Evolutionary conservation across 2,888 invertebrate genomes (phyloP).

Genomic region (Mythimna albipuncta): DNA sequence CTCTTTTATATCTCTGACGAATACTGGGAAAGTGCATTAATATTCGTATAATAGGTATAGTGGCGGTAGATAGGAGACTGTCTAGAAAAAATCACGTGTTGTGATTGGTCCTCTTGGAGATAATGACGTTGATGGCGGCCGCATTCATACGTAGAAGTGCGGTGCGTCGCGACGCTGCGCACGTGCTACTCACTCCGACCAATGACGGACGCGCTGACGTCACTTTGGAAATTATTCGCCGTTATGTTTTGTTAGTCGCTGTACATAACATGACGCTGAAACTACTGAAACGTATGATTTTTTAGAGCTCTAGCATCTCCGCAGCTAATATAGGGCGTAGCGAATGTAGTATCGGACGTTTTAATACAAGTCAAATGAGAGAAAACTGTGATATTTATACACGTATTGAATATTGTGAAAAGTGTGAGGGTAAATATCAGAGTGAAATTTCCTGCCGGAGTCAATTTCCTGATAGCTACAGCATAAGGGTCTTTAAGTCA

Average conservation of each 20-base stretch:
- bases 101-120: conserved; percentile 70
- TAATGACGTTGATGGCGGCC: conserved; percentile 64
- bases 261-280: conserved; percentile 23
- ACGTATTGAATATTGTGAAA: too few species aligned
- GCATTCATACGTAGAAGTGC: conserved; percentile 61
- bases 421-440: too few species aligned
- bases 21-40: conserved; percentile 49
- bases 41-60: conserved; percentile 53
- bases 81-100: conserved; percentile 50
- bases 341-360: neutral
- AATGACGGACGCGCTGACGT: conserved; percentile 65
- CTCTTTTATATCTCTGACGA: conserved; percentile 62
- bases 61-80: conserved; percentile 46
- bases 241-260: conserved; percentile 33
- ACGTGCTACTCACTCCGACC: conserved; percentile 56
- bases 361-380: neutral
- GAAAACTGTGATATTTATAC: too few species aligned
- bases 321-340: neutral
- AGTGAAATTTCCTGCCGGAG: too few species aligned
- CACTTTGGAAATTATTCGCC: conserved; percentile 44
- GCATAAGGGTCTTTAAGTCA: too few species aligned
- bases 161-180: conserved; percentile 63
- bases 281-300: neutral
- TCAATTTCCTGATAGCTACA: too few species aligned
- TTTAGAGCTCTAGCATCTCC: neutral